Percentiles rank a stretch among this genome's conserved stretches.
Evolutionary conservation across 53 echinoderm and acorn worm species (phyloP).

Genomic region (Echinometra lucunter): DNA sequence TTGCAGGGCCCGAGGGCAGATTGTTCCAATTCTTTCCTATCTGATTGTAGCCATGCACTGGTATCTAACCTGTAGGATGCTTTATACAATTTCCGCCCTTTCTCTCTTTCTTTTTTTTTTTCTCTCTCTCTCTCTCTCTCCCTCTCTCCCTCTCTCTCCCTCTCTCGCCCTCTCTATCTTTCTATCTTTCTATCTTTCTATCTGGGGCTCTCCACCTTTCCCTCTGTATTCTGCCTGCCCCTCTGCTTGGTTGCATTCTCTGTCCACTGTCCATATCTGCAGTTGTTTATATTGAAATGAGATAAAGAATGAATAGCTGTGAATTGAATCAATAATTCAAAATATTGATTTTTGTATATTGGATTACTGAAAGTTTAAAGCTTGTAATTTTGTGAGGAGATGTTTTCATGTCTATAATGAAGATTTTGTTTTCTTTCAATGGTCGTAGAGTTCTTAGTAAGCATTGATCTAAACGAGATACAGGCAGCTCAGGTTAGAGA

Average conservation of each 20-base stretch:
- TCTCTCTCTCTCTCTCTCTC: neutral
- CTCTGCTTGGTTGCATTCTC: neutral
- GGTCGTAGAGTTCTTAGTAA: neutral
- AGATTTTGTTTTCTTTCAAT: neutral
- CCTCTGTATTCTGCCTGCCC: neutral
- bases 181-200: too few relatives aligned
- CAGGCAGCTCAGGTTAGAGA: neutral
- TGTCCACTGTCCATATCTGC: neutral
- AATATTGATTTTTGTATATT: neutral
- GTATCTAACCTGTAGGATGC: constrained; percentile 39
- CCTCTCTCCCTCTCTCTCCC: neutral
- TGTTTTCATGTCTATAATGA: neutral
- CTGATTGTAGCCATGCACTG: constrained; percentile 43
- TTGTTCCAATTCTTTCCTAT: constrained; percentile 62
- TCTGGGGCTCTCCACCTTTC: neutral
- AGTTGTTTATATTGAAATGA: neutral
- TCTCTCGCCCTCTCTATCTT: neutral
- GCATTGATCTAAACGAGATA: neutral
- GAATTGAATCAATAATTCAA: neutral
- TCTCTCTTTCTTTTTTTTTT: too few relatives aligned
- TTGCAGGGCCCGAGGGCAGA: constrained; percentile 57
- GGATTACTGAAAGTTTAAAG: neutral
- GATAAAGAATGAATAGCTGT: neutral
- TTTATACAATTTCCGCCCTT: neutral
- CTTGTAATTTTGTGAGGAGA: neutral